Evolutionary conservation across 37 sponge, comb jelly and placozoan species (phyloP), one percentile per base, ranked within the genome.

Genomic region (Halichondria panicea): DNA sequence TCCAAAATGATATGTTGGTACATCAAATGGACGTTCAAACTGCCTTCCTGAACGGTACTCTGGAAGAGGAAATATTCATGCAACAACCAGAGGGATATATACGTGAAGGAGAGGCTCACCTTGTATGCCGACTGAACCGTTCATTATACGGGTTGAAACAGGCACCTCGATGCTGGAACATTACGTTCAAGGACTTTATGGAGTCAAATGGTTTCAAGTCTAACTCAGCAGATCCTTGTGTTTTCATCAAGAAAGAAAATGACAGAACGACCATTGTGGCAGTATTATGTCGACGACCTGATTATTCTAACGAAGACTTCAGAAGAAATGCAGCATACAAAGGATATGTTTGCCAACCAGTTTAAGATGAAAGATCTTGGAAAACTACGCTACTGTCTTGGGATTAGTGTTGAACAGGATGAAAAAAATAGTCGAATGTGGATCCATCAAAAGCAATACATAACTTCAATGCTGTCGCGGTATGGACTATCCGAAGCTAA

Each of bases 321-420:
- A 53, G 76, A 43, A 31, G 83, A 74, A 65, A 73, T 83, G 75
- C 42, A 56, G 55, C 33, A 74, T 18, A 25, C 55, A 6, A 83
- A 83, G 45, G 43, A 80, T 22, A 13, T 15, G 4, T 66, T 80
- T 24, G 40, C 60, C 1, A 7, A 13, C 27, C 56, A 33, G 3
- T 80, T 80, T 64, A 65, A 80, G 45, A 87, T 87, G 87, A 80
- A 80, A 55, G 75, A 87, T 43, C 65, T 87, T 74, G 87, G 80
- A 32, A 11, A 56, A 35, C 74, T 86, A 7, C 80, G 74, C 45
- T 86, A 86, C 32, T 79, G 80, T 30, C 68, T 78, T 11, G 80
- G 80, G 22, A 73, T 86, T 15, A 66, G 37, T 53, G 42, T 84
- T 28, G 57, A 37, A 31, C 43, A 39, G 25, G 64, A 80, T 56